Conservation (phyloP, 2,797 vertebrate species). For the Alauda arvensis region DNA sequence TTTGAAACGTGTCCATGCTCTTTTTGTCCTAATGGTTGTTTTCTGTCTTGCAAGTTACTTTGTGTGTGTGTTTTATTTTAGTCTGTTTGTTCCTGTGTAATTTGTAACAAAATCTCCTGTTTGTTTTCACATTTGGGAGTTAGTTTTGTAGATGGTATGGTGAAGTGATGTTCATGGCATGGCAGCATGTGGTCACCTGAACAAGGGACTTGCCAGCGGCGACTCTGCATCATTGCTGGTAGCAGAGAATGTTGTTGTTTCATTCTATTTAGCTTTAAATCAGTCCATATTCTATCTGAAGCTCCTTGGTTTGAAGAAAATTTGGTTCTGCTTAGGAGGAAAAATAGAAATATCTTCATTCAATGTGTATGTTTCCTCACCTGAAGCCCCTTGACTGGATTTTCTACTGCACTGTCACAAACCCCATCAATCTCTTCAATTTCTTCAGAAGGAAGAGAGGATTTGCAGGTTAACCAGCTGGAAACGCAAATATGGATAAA, state of each 20-base stretch:
- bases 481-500: slow-evolving; percentile 72
- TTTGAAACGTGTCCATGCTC: not conserved
- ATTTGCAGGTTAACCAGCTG: slow-evolving; percentile 73
- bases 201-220: fast-evolving
- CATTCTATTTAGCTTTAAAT: not conserved
- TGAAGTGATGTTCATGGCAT: not conserved
- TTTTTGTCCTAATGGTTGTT: not conserved
- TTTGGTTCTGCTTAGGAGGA: not conserved
- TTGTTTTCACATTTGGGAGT: not conserved
- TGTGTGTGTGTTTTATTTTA: not conserved
- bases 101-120: not conserved
- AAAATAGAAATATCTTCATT: not conserved
- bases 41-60: not conserved
- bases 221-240: not conserved
- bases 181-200: not conserved
- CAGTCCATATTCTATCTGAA: not conserved
- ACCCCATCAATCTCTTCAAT: slow-evolving; percentile 71
- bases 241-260: not conserved
- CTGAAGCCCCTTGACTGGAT: slow-evolving; percentile 31
- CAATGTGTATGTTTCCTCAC: slow-evolving; percentile 23
- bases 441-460: slow-evolving; percentile 77
- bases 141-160: not conserved
- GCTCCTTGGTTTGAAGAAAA: not conserved
- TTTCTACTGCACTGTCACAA: slow-evolving; percentile 55
- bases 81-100: not conserved